phyloP scores from a whole-genome alignment of 2,888 invertebrate species.

The Pachycephus smyrnensis region DNA sequence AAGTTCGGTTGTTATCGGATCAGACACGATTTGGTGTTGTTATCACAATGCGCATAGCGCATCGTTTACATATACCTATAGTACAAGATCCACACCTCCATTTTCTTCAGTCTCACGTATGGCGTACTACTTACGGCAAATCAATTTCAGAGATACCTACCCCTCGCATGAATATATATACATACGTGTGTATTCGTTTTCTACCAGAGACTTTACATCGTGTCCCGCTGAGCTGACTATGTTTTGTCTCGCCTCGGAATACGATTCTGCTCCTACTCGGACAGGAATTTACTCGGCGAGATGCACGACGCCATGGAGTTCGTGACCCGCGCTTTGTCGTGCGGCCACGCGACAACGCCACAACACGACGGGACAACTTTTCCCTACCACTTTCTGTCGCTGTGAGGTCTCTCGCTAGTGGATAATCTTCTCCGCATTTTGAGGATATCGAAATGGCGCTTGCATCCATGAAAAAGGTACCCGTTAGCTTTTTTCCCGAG shows the following conservation, averaged over 20 bases:
- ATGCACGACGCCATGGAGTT: background rate
- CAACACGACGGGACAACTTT: slow-evolving; percentile 5
- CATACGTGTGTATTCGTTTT: background rate
- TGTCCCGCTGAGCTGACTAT: slow-evolving; percentile 8
- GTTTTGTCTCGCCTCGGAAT: background rate
- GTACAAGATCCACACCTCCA: too few species aligned
- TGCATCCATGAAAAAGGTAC: too few species aligned
- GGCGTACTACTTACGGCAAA: background rate
- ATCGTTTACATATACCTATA: too few species aligned
- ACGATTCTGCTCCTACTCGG: background rate
- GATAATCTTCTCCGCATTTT: too few species aligned
- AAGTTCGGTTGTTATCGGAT: too few species aligned
- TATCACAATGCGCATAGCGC: too few species aligned
- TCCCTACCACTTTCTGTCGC: background rate
- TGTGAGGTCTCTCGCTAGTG: background rate
- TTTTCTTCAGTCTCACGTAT: background rate
- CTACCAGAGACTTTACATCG: slow-evolving; percentile 1
- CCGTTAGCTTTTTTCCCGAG: too few species aligned
- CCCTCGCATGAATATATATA: background rate
- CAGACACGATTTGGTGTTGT: too few species aligned
- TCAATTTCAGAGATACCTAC: background rate
- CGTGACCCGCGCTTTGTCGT: slow-evolving; percentile 12
- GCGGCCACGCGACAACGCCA: slow-evolving; percentile 11
- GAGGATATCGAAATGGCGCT: too few species aligned
- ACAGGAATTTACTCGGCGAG: slow-evolving; percentile 1